These are phyloP conservation scores for Macrocentrus cingulum DNA, from an alignment of 1,140 invertebrate species.

Conservation along the genomic window DNA sequence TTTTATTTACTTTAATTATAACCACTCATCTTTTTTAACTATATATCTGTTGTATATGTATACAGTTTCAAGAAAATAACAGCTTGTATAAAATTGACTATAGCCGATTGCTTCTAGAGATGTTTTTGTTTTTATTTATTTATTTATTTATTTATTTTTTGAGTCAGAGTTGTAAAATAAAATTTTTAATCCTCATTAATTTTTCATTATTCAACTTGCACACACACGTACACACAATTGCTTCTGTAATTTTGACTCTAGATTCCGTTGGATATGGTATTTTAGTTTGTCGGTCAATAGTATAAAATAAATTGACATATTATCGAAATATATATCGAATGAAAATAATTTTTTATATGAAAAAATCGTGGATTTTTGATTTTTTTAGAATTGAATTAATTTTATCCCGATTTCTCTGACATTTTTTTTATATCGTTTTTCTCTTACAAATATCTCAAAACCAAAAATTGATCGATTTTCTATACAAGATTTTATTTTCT, in stretches of 20 bases:
- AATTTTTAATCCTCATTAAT: constrained; percentile 2
- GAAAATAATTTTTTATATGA: too few relatives aligned
- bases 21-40: constrained; percentile 30
- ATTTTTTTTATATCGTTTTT: too few relatives aligned
- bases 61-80: constrained; percentile 52
- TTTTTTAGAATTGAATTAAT: too few relatives aligned
- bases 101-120: constrained; percentile 52
- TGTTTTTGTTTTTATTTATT: constrained; percentile 33
- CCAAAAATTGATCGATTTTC: too few relatives aligned
- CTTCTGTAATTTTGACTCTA: constrained; percentile 2
- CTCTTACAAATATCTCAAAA: too few relatives aligned
- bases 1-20: not conserved
- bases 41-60: constrained; percentile 33
- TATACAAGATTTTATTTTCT: too few relatives aligned
- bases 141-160: not conserved
- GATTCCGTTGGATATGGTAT: too few relatives aligned
- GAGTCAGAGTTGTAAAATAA: constrained; percentile 38
- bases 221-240: not conserved
- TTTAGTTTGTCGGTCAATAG: too few relatives aligned
- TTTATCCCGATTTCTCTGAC: too few relatives aligned
- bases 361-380: too few relatives aligned
- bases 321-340: too few relatives aligned
- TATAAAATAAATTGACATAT: too few relatives aligned
- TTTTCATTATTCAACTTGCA: not conserved
- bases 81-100: constrained; percentile 55